These are phyloP conservation scores for Arothron firmamentum DNA, from an alignment of 2,113 vertebrate genomes.

Conservation along the genomic window DNA sequence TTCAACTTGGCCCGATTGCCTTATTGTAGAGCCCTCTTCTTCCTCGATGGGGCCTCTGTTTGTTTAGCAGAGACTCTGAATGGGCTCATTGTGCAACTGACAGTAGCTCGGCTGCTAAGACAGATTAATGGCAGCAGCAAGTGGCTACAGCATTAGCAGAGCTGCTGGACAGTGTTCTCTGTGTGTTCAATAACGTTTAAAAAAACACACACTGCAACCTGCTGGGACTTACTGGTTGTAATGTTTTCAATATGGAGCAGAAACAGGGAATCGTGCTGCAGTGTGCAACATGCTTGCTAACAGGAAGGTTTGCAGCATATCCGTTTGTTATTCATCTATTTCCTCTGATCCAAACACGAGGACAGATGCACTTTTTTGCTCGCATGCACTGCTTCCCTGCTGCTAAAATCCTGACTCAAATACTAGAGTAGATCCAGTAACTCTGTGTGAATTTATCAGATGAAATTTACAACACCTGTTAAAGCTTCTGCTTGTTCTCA, in stretches of 20 bases:
- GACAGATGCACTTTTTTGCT: no score
- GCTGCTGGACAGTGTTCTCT: not conserved
- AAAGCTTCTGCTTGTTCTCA: no score
- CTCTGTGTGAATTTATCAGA: no score
- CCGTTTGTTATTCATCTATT: no score
- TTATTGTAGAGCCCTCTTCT: slow-evolving; percentile 11
- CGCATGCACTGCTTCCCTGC: no score
- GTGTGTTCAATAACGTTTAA: not conserved
- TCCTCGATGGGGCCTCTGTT: slow-evolving; percentile 24
- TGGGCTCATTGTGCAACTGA: slow-evolving; percentile 23
- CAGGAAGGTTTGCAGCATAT: no score
- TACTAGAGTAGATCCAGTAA: no score
- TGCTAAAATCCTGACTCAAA: no score
- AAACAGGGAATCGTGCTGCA: not conserved
- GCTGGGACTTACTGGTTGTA: not conserved
- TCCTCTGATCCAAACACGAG: no score
- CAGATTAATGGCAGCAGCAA: slow-evolving; percentile 28
- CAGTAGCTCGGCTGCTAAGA: slow-evolving; percentile 24
- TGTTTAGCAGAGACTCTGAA: slow-evolving; percentile 26
- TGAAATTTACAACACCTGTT: no score
- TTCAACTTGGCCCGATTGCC: slow-evolving; percentile 1
- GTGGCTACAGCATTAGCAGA: slow-evolving; percentile 1
- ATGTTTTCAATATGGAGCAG: not conserved
- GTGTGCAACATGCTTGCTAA: no score
- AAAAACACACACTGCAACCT: not conserved